A percentile compares a stretch with the other conserved stretches of the same genome.
These are phyloP conservation scores for Zophobas atratus DNA, from an alignment of 1,140 invertebrate genomes.

Conservation along the genomic window DNA sequence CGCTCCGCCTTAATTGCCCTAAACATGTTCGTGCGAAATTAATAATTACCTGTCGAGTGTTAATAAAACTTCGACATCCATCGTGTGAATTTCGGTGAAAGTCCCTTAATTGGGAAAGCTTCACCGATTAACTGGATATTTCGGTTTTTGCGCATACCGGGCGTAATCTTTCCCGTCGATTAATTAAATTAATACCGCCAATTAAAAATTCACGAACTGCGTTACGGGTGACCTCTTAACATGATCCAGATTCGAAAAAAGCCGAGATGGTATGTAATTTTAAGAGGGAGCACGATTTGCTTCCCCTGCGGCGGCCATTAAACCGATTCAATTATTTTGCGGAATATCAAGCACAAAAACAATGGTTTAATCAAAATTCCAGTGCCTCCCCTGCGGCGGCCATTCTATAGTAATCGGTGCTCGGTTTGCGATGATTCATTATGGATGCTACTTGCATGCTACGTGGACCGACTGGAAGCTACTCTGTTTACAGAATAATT, in stretches of 20 bases:
- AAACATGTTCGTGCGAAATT: neutral
- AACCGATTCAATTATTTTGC: slow-evolving; percentile 6
- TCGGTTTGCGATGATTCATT: neutral
- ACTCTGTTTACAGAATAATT: slow-evolving; percentile 4
- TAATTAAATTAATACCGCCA: slow-evolving; percentile 9
- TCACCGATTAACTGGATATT: neutral
- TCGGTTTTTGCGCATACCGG: neutral
- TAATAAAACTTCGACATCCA: slow-evolving; percentile 2
- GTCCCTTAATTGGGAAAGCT: slow-evolving; percentile 27
- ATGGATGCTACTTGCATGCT: too few relatives aligned
- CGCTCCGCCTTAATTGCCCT: slow-evolving; percentile 18
- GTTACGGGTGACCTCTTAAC: slow-evolving; percentile 17
- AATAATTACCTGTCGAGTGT: slow-evolving; percentile 20
- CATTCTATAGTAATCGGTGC: neutral
- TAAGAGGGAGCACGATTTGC: slow-evolving; percentile 2
- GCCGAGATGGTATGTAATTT: slow-evolving; percentile 18
- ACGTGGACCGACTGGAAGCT: neutral
- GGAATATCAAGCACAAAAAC: neutral
- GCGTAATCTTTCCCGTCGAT: slow-evolving; percentile 5
- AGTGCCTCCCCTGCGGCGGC: slow-evolving; percentile 20
- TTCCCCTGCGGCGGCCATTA: slow-evolving; percentile 19
- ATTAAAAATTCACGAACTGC: slow-evolving; percentile 25
- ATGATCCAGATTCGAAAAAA: slow-evolving; percentile 19
- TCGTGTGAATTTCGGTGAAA: slow-evolving; percentile 38
- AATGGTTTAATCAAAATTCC: slow-evolving; percentile 15